phyloP scores from a whole-genome alignment of 2,797 vertebrate genomes.

The Thalassophryne amazonica region DNA sequence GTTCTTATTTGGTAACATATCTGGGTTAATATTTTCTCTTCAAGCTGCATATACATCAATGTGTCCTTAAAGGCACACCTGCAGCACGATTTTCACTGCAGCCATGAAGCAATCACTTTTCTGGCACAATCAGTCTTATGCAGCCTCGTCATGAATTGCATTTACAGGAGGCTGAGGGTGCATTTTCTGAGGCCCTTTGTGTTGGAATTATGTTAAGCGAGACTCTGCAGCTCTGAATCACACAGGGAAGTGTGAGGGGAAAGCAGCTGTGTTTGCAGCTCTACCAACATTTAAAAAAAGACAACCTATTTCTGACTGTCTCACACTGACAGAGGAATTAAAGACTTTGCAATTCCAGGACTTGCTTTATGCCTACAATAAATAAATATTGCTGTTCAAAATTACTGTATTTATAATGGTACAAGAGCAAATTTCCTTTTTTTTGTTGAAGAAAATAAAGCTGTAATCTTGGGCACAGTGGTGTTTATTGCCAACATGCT shows the following conservation, averaged over 20 bases:
- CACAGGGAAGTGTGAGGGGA: slow-evolving; percentile 14
- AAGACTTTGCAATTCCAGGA: slow-evolving; percentile 23
- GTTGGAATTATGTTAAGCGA: slow-evolving; percentile 57
- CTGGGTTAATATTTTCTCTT: slow-evolving; percentile 10
- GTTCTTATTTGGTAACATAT: slow-evolving; percentile 18
- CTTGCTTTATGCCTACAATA: slow-evolving; percentile 40
- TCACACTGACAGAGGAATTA: slow-evolving; percentile 41
- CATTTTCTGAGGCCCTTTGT: slow-evolving; percentile 53
- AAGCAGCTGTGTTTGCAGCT: slow-evolving; percentile 56
- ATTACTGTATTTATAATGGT: slow-evolving; percentile 24
- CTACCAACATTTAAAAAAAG: slow-evolving; percentile 52
- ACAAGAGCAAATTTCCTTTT: slow-evolving; percentile 13
- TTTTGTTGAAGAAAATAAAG: slow-evolving; percentile 26
- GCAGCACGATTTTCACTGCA: slow-evolving; percentile 6
- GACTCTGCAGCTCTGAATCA: slow-evolving; percentile 28
- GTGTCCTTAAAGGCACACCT: slow-evolving; percentile 20
- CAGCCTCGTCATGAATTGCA: slow-evolving; percentile 47
- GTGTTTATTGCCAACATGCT: slow-evolving; percentile 29
- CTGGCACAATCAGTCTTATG: slow-evolving; percentile 43
- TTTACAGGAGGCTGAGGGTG: slow-evolving; percentile 54
- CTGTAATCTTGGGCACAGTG: slow-evolving; percentile 33
- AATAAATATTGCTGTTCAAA: slow-evolving; percentile 30
- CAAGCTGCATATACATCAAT: neutral
- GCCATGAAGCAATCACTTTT: slow-evolving; percentile 40
- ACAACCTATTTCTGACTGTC: slow-evolving; percentile 34